A percentile compares a stretch with the other conserved stretches of the same genome.
Conservation (phyloP, 2,888 invertebrate species). For the Girardia tigrina region DNA sequence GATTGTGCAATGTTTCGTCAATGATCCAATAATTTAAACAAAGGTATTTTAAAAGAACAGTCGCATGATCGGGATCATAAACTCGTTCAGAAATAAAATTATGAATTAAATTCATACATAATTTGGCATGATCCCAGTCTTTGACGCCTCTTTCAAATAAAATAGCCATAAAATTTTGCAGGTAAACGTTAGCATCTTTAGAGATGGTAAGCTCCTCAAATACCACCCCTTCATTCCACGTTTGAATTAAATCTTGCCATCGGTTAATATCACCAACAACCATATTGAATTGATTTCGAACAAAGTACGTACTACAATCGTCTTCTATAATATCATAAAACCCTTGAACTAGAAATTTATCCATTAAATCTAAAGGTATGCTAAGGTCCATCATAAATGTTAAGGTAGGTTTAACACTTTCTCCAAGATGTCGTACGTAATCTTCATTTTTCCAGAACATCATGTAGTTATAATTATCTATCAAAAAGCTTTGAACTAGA, state of each 20-base stretch:
- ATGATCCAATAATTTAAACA: neutral
- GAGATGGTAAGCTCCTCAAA: neutral
- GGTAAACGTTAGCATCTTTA: neutral
- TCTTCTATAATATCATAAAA: neutral
- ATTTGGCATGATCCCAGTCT: neutral
- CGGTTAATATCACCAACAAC: neutral
- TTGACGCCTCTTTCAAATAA: neutral
- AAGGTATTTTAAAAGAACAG: neutral
- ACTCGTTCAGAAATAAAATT: neutral
- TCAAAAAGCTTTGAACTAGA: neutral
- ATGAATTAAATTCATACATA: slow-evolving; percentile 7
- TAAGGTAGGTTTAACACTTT: neutral
- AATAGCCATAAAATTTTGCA: neutral
- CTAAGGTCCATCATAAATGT: neutral
- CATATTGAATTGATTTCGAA: neutral
- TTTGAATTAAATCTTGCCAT: neutral
- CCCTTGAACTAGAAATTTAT: neutral
- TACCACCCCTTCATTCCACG: neutral
- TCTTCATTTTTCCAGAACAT: neutral
- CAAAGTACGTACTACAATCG: neutral
- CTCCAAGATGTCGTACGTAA: neutral
- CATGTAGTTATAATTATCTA: neutral
- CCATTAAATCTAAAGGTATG: neutral
- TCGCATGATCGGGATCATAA: neutral
- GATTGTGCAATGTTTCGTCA: neutral